Conservation (phyloP, 2,113 vertebrate species). For the Ellobius talpinus region DNA sequence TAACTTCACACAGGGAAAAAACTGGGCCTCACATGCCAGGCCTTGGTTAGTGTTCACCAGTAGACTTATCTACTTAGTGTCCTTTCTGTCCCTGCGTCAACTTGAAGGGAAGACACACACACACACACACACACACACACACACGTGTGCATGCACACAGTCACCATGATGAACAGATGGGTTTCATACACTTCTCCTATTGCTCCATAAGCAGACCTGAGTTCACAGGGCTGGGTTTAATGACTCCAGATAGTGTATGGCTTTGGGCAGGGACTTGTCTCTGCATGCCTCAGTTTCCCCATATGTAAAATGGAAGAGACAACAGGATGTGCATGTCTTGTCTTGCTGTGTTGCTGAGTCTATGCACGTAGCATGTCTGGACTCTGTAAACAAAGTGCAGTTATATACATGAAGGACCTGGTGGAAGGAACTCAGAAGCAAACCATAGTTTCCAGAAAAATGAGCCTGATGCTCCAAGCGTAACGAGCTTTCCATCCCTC, state of each 20-base stretch:
- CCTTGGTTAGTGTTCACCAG: background rate
- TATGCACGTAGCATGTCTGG: accelerated
- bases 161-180: accelerated
- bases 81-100: background rate
- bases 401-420: background rate
- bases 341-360: background rate
- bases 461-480: background rate
- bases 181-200: background rate
- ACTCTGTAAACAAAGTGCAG: background rate
- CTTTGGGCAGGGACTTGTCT: background rate
- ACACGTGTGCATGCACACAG: accelerated
- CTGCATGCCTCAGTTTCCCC: conserved; percentile 10
- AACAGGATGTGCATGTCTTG: no score
- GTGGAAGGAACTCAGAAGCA: background rate
- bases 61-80: background rate
- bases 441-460: background rate
- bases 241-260: background rate
- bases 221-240: background rate
- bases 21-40: background rate
- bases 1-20: background rate
- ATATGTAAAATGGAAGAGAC: background rate
- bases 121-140: background rate
- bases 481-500: background rate
- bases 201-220: background rate
- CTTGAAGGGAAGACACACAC: background rate